These are phyloP conservation scores for Vanessa tameamea DNA, from an alignment of 1,140 invertebrate species.

Conservation along the genomic window DNA sequence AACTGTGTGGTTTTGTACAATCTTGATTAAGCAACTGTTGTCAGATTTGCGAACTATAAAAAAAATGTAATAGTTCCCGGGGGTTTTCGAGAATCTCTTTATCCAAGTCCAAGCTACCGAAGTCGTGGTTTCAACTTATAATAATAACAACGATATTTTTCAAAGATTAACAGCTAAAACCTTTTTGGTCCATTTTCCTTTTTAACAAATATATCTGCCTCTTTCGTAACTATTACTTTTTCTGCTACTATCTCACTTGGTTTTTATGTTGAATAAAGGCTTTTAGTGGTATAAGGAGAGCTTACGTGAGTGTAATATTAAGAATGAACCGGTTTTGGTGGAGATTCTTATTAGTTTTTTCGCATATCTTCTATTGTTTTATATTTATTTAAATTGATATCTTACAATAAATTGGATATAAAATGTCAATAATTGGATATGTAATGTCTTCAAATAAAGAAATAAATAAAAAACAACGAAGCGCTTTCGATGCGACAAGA, in stretches of 20 bases:
- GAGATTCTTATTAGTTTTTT: background rate
- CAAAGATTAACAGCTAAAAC: background rate
- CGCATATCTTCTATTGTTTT: background rate
- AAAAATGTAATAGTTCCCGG: no score
- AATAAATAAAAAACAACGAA: background rate
- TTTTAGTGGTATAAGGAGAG: conserved; percentile 5
- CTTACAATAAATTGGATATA: no score
- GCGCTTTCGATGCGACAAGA: background rate
- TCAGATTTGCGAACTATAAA: no score
- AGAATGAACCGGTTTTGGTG: background rate
- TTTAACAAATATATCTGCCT: background rate
- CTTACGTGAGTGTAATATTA: conserved; percentile 10
- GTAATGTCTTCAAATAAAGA: background rate
- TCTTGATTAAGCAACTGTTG: no score
- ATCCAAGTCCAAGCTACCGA: no score
- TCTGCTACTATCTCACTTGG: background rate
- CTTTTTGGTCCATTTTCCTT: background rate
- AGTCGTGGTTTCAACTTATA: no score
- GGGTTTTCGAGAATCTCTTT: no score
- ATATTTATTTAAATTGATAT: background rate
- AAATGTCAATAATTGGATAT: background rate
- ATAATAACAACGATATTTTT: background rate
- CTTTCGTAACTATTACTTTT: background rate
- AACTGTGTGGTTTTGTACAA: no score
- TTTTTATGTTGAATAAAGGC: conserved; percentile 9